Evolutionary conservation across 2,888 invertebrate species (phyloP), one percentile per base, ranked within the genome.

Genomic region (Eristalis intricaria): DNA sequence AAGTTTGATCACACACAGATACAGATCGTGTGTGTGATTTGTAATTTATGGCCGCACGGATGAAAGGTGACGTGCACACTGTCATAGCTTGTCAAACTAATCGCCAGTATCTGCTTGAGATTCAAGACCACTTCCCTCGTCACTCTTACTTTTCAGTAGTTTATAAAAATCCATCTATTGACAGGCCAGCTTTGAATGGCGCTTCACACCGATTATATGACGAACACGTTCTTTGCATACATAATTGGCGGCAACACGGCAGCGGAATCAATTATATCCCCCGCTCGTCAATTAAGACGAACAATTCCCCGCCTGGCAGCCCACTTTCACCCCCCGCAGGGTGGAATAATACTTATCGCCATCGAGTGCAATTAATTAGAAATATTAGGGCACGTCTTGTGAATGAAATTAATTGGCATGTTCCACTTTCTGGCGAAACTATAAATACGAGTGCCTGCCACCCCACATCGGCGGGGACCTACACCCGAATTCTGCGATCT

Each of bases 361-460:
- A 35, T 19, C 38, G 29, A 10, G 26, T 29, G 63, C 29, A 7
- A 15, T 71, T 71, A 65, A 78, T 71, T 66, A 56, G n/a, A 79
- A 40, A 43, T 78, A 43, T 63, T 79, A 64, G 43, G 60, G 23
- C 73, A 79, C 56, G 22, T 19, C 61, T 64, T 64, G 73, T 63
- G 58, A 79, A 69, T 19, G 3, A 29, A 84, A 84, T 79, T 79
- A 79, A 79, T 84, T 58, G 32, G 35, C 23, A 43, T 74, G 84
- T 84, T 69, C 84, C 74, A 84, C 84, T 79, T 84, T 84, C 32
- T 19, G 40, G 11, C 29, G 8, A 63, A 38, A 64, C 68, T 83
- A 56, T 23, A 23, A 50, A 66, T 50, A 29, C 5, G 1, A 56
- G 69, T 43, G 10, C 10, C 32, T 10, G 5, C 32, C 32, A 66